phyloP scores from a whole-genome alignment of 2,888 invertebrate species.

The Glaucopsyche alexis region DNA sequence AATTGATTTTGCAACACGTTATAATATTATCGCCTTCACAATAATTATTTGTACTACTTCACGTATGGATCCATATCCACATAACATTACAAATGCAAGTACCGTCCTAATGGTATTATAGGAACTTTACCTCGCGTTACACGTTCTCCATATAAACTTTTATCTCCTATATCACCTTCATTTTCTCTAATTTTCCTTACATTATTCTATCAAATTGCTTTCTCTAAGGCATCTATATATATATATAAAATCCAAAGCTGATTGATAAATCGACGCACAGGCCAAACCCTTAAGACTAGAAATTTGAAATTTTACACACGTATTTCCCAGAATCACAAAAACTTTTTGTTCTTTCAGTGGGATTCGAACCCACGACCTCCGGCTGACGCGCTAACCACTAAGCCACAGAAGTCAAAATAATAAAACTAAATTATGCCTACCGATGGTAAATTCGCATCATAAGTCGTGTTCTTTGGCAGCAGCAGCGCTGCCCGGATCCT shows the following conservation, averaged over 20 bases:
- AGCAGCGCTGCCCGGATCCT: conserved; percentile 83
- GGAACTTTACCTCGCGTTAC: background rate
- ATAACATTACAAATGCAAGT: conserved; percentile 1
- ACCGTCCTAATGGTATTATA: background rate
- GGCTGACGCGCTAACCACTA: too few relatives aligned
- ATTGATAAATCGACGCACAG: too few relatives aligned
- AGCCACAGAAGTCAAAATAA: too few relatives aligned
- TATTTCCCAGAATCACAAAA: too few relatives aligned
- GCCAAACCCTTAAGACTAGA: too few relatives aligned
- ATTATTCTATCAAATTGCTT: background rate
- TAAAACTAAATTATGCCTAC: conserved; percentile 51
- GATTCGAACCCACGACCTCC: too few relatives aligned
- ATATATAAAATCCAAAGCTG: background rate
- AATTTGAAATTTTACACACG: too few relatives aligned
- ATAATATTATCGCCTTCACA: too few relatives aligned
- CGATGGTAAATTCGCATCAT: conserved; percentile 75
- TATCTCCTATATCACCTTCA: background rate
- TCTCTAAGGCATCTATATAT: background rate
- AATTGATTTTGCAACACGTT: too few relatives aligned
- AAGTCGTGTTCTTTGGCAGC: conserved; percentile 80
- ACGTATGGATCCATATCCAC: too few relatives aligned
- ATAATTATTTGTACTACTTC: too few relatives aligned
- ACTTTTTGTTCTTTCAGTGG: too few relatives aligned
- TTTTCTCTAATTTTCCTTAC: background rate
- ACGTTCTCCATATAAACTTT: background rate